Percentiles rank a stretch among this genome's conserved stretches.
phyloP scores from a whole-genome alignment of 2,113 vertebrate species.

The Symphodus melops region DNA sequence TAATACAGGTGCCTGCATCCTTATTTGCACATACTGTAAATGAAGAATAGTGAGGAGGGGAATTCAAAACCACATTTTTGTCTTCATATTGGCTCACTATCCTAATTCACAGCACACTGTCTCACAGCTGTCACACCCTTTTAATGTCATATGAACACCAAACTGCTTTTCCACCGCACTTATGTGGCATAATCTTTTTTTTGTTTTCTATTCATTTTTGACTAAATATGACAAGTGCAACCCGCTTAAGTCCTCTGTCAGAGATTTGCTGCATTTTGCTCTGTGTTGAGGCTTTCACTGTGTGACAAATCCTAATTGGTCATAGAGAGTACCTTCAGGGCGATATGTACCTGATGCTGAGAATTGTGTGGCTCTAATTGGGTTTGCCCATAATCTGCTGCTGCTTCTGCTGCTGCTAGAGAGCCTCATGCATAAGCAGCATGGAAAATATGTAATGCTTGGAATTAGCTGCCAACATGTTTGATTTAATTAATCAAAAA shows the following conservation, averaged over 20 bases:
- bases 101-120: conserved; percentile 28
- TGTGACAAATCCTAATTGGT: conserved; percentile 83
- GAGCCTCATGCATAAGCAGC: conserved; percentile 74
- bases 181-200: conserved; percentile 63
- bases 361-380: conserved; percentile 81
- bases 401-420: conserved; percentile 65
- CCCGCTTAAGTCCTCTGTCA: conserved; percentile 67
- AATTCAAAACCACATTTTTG: conserved; percentile 20
- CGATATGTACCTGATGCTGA: conserved; percentile 78
- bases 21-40: not conserved
- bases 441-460: conserved; percentile 77
- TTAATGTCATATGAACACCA: conserved; percentile 51
- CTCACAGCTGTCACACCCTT: conserved; percentile 60
- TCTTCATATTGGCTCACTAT: conserved; percentile 45
- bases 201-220: conserved; percentile 71
- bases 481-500: conserved; percentile 84
- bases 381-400: conserved; percentile 78
- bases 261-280: conserved; percentile 64
- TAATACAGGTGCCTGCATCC: not conserved
- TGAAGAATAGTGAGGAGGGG: not conserved
- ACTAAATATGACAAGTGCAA: conserved; percentile 74
- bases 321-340: conserved; percentile 77
- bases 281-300: conserved; percentile 69
- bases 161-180: conserved; percentile 58
- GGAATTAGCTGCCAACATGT: conserved; percentile 79